A percentile compares a stretch with the other conserved stretches of the same genome.
phyloP scores from a whole-genome alignment of 2,113 vertebrate genomes.

The Notothenia rossii region DNA sequence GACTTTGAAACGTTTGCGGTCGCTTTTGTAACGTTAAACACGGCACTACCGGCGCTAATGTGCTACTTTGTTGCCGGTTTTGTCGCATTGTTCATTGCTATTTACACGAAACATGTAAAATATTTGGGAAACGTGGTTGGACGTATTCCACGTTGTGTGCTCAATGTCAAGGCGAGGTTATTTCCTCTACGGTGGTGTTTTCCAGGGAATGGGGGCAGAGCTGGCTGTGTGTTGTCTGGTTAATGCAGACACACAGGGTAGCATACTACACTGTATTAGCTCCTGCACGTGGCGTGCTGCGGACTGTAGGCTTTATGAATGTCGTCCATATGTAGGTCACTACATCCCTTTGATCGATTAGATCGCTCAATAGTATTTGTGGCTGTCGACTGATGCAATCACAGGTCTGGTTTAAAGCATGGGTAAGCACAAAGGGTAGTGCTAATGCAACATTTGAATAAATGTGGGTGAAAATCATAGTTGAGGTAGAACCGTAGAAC shows the following conservation, averaged over 20 bases:
- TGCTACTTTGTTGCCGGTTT: neutral
- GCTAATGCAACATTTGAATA: neutral
- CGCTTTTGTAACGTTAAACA: slow-evolving; percentile 32
- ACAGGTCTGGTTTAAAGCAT: neutral
- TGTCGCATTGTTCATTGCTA: neutral
- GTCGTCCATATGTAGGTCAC: slow-evolving; percentile 38
- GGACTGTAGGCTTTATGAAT: neutral
- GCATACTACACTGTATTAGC: slow-evolving; percentile 1
- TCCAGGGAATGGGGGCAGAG: slow-evolving; percentile 55
- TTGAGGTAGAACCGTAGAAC: no score
- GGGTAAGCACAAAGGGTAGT: neutral
- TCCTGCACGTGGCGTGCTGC: slow-evolving; percentile 56
- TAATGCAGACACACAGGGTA: slow-evolving; percentile 25
- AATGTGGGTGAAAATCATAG: neutral
- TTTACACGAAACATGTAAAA: neutral
- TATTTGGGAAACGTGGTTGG: slow-evolving; percentile 1
- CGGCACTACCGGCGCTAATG: neutral
- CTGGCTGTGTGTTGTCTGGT: slow-evolving; percentile 33
- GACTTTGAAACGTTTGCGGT: slow-evolving; percentile 66
- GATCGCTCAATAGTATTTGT: neutral
- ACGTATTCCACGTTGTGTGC: slow-evolving; percentile 22
- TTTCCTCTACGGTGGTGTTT: slow-evolving; percentile 66
- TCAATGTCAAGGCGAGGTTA: slow-evolving; percentile 83
- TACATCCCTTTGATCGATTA: slow-evolving; percentile 5
- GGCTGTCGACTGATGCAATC: neutral